Evolutionary conservation across 1,140 invertebrate genomes (phyloP).

Genomic region (Microvelia longipes): DNA sequence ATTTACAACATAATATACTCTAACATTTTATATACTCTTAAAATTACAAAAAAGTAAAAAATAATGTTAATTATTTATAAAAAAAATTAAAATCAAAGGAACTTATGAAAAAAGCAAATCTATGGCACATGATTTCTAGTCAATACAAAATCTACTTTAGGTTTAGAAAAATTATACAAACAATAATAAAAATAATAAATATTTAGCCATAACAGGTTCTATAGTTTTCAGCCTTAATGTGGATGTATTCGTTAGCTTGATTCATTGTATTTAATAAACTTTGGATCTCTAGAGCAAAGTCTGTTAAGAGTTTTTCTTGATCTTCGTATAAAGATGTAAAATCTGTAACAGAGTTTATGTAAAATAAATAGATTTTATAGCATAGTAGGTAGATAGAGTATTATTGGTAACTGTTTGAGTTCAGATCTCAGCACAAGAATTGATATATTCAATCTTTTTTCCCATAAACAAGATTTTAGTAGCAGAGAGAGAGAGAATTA

Average conservation of each 20-base stretch:
- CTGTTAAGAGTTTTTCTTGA: neutral
- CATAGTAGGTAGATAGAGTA: neutral
- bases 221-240: neutral
- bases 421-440: neutral
- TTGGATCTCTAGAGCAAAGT: neutral
- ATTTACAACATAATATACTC: too few species aligned
- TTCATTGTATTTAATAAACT: neutral
- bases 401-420: neutral
- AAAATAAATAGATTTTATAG: neutral
- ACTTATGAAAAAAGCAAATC: too few species aligned
- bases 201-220: too few species aligned
- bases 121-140: too few species aligned
- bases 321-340: neutral
- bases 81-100: too few species aligned
- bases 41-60: too few species aligned
- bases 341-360: neutral
- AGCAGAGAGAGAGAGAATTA: neutral
- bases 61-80: too few species aligned
- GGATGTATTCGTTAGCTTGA: neutral
- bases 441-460: neutral
- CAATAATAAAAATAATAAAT: too few species aligned
- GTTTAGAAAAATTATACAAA: too few species aligned
- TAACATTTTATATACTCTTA: too few species aligned
- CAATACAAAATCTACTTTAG: too few species aligned
- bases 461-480: neutral